phyloP scores from a whole-genome alignment of 2,113 vertebrate genomes.

The Bostrychus sinensis region DNA sequence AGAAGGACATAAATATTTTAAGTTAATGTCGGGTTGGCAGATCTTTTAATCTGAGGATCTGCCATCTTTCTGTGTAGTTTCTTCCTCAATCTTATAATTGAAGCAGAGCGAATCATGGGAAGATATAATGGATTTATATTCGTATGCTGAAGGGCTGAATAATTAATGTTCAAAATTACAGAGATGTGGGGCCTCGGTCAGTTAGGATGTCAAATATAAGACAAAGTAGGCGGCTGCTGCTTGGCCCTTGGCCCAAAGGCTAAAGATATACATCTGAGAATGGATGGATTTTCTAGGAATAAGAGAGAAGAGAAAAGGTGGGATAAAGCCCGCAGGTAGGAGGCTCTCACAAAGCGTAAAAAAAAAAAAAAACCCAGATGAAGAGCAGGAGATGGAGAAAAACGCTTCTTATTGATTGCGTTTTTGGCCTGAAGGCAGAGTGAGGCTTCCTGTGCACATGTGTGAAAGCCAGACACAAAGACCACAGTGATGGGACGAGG shows the following conservation, averaged over 20 bases:
- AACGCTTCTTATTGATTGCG: constrained; percentile 55
- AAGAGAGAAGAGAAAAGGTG: constrained; percentile 30
- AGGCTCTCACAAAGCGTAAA: constrained; percentile 20
- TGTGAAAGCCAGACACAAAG: constrained; percentile 45
- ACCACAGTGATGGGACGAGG: constrained; percentile 19
- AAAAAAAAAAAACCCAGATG: constrained; percentile 9
- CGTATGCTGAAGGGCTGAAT: constrained; percentile 59
- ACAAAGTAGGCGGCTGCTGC: constrained; percentile 29
- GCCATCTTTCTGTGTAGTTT: constrained; percentile 35
- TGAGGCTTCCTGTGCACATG: constrained; percentile 41
- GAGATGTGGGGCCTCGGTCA: constrained; percentile 40
- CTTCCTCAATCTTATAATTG: constrained; percentile 51
- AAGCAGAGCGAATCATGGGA: constrained; percentile 41
- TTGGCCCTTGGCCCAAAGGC: constrained; percentile 45
- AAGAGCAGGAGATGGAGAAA: constrained; percentile 36
- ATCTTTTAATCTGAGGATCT: constrained; percentile 44
- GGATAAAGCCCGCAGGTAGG: constrained; percentile 40
- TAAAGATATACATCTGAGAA: constrained; percentile 31
- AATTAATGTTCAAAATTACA: constrained; percentile 67
- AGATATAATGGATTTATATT: constrained; percentile 69
- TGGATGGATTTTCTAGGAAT: constrained; percentile 31
- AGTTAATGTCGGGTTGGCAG: constrained; percentile 29
- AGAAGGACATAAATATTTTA: constrained; percentile 52
- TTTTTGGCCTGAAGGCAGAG: constrained; percentile 40
- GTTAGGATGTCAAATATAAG: constrained; percentile 33